Evolutionary conservation across 2,888 invertebrate genomes (phyloP).

Genomic region (Chironomus tentans): DNA sequence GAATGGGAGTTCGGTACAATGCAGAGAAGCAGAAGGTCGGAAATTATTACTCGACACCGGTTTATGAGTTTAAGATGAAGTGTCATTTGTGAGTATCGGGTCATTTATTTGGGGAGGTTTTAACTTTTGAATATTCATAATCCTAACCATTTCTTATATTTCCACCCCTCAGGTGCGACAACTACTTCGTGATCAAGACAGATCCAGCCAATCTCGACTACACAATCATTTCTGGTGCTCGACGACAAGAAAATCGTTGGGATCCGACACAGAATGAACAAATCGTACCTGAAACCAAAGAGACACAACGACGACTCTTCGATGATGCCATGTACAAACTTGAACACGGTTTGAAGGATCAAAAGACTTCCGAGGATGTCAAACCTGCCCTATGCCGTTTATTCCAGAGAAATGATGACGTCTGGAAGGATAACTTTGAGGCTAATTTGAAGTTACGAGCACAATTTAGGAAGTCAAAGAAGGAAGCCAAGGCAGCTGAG

Average conservation of each 20-base stretch:
- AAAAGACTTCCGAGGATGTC: conserved; percentile 55
- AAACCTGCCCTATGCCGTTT: conserved; percentile 66
- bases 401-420: conserved; percentile 65
- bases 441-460: conserved; percentile 79
- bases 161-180: conserved; percentile 44
- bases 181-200: conserved; percentile 95
- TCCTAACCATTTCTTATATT: too few relatives aligned
- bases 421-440: conserved; percentile 88
- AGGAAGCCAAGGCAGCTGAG: conserved; percentile 59
- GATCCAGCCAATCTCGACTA: conserved; percentile 98
- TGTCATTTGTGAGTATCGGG: conserved; percentile 61
- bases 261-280: conserved; percentile 95
- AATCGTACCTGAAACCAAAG: conserved; percentile 84
- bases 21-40: conserved; percentile 89
- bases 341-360: conserved; percentile 83
- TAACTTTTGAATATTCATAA: too few relatives aligned
- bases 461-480: conserved; percentile 71
- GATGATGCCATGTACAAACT: conserved; percentile 97
- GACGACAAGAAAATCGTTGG: conserved; percentile 96
- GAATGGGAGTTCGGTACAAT: conserved; percentile 98
- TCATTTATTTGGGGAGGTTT: not conserved
- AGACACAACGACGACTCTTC: conserved; percentile 76
- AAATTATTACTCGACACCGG: conserved; percentile 96
- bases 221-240: conserved; percentile 86
- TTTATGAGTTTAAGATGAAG: conserved; percentile 98